These are phyloP conservation scores for Mystacides longicornis DNA, from an alignment of 2,888 invertebrate species.

Conservation along the genomic window DNA sequence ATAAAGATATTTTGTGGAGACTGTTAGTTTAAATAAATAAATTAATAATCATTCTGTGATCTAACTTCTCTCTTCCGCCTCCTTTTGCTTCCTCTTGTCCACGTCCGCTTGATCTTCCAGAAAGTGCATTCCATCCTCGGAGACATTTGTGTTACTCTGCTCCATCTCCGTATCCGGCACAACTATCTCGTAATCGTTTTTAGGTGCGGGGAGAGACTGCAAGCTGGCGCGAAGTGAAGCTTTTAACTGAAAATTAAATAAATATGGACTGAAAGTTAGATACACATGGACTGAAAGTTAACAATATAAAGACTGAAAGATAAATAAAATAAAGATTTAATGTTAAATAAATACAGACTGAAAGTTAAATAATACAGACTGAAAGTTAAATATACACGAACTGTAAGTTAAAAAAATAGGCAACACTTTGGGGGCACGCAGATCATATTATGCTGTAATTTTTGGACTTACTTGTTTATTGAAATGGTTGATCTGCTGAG, in stretches of 20 bases:
- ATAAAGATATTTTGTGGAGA: too few species aligned
- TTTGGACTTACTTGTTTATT: constrained; percentile 64
- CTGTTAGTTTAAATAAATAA: too few species aligned
- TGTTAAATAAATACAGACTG: too few species aligned
- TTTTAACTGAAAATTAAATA: constrained; percentile 45
- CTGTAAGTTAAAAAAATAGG: too few species aligned
- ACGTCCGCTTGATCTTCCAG: constrained; percentile 84
- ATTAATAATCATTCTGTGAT: too few species aligned
- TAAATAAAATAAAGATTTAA: too few species aligned
- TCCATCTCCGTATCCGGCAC: constrained; percentile 73
- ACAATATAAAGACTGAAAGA: too few species aligned
- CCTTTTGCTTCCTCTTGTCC: constrained; percentile 62
- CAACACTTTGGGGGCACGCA: too few species aligned
- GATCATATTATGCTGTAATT: too few species aligned
- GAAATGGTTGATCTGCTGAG: constrained; percentile 55
- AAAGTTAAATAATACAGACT: too few species aligned
- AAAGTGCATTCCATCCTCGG: constrained; percentile 70
- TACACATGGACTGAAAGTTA: too few species aligned
- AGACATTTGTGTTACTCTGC: constrained; percentile 26
- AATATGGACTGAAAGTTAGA: background rate
- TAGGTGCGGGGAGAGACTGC: constrained; percentile 77
- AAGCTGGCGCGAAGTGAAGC: constrained; percentile 72
- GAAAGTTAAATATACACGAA: too few species aligned
- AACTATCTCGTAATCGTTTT: constrained; percentile 98
- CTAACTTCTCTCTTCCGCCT: constrained; percentile 58